Base-by-base conservation (phyloP, 2,797 vertebrate species). In the Chanos chanos region DNA sequence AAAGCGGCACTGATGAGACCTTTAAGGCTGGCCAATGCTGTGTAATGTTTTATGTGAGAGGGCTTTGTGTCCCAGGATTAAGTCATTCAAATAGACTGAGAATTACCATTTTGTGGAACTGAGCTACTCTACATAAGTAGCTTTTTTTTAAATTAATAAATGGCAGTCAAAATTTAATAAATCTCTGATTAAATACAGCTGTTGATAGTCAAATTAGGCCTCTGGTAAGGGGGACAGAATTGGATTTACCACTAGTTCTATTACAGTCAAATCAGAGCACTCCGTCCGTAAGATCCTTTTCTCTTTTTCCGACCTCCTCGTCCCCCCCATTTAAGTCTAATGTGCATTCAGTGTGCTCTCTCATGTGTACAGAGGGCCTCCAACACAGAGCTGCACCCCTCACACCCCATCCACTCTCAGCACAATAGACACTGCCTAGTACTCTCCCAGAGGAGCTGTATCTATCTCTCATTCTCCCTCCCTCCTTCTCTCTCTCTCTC, bases 291-390 rank as follows among this genome's bases (percentile, higher is more conserved):
- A 78, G 64, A 78, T 78, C 68, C 58, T 63, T 66, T 41, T 63
- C 81, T 77, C 80, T 72, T 71, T 74, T 75, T 61, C 62, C 71
- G 66, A n/a, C n/a, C 72, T 52, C 66, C 70, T 83, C 72, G 72
- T 83, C 75, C 77, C 78, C n/a, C 77, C 75, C 81, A 79, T 86
- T 82, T 71, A 78, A 83, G 56, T 77, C 74, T 89, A 88, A 91
- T 81, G 66, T 80, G 83, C 79, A 90, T 94, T 94, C 88, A 89
- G 79, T 49, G 49, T 88, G 89, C 76, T 86, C 86, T 60, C 78
- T 86, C 90, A 91, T 91, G 88, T 89, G 87, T 86, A 81, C 65
- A 66, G 52, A 67, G 83, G 84, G 84, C 84, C 87, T 87, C 81
- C 77, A 71, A 52, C 77, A 78, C 81, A 76, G 76, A 75, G 53